Base-by-base conservation (phyloP, 1,140 invertebrate genomes). In the Eurosta solidaginis region DNA sequence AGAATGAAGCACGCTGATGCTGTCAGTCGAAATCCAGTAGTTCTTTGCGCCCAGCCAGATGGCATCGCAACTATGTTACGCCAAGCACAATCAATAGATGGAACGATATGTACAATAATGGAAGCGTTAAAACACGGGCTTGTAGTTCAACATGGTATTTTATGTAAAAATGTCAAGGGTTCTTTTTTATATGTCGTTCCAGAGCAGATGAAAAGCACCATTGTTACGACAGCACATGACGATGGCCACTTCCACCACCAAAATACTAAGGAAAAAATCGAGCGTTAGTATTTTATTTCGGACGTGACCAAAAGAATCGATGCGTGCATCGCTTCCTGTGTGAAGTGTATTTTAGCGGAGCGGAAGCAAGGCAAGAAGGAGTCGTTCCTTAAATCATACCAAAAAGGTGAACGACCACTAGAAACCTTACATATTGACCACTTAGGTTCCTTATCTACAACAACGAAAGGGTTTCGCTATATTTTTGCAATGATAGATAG, bases 1-100 rank as follows among this genome's bases (percentile, higher is more conserved):
- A 59, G 78, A 33, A 81, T 84, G 81, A 78, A 20, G 25, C 85
- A 86, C 59, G 85, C 82, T 1, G 83, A 85, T 40, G 81, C 81
- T 2, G 78, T 86, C 2, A 87, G 84, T 78, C 42, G 81, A 84
- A 47, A 47, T 47, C 2, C 45, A 47, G 45, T 47, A 47, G 45
- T 1, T 14, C 45, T 47, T 47, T 47, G 3, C 45, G 45, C 45
- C 12, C 45, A 47, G n/a, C 12, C 45, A 47, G 45, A 47, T 17
- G 12, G 1, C 45, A 47, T 47, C 12, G 12, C 45, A 47, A 47
- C n/a, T 47, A 10, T 10, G 14, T 47, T 47, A 47, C 45, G 45
- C 12, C 45, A 47, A 47, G 45, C 45, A 17, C 45, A 47, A 47
- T 47, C n/a, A 47, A 47, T 17, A 47, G 45, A 47, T 14, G 45